A percentile compares a stretch with the other conserved stretches of the same genome.
These are phyloP conservation scores for Meliscaeva auricollis DNA, from an alignment of 2,888 invertebrate species.

Conservation along the genomic window DNA sequence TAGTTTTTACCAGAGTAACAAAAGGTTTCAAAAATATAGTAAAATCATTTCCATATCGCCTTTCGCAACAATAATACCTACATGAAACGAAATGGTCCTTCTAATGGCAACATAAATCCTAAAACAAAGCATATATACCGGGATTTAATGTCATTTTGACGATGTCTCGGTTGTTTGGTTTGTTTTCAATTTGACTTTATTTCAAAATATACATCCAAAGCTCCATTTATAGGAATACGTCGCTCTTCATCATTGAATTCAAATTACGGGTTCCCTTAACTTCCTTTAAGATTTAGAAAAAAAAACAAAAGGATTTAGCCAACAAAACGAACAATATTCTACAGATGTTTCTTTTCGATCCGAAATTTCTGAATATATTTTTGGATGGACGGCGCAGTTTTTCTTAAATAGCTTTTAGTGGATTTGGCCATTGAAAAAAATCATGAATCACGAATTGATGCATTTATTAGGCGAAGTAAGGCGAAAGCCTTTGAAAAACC, in stretches of 20 bases:
- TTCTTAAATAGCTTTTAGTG: background rate
- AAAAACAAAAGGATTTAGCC: background rate
- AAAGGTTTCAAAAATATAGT: too few species aligned
- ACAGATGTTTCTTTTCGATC: slow-evolving; percentile 45
- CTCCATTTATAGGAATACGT: slow-evolving; percentile 13
- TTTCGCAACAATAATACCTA: background rate
- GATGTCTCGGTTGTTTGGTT: slow-evolving; percentile 46
- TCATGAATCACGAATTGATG: slow-evolving; percentile 51
- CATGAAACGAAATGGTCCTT: slow-evolving; percentile 28
- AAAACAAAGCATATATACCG: slow-evolving; percentile 44
- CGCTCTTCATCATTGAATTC: slow-evolving; percentile 27
- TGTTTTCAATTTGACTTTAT: slow-evolving; percentile 65
- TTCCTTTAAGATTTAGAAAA: slow-evolving; percentile 5
- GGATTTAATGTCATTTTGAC: slow-evolving; percentile 38
- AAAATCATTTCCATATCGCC: too few species aligned
- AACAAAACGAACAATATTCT: slow-evolving; percentile 30
- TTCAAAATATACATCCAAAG: slow-evolving; percentile 27
- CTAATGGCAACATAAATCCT: slow-evolving; percentile 59
- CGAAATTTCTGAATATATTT: slow-evolving; percentile 27
- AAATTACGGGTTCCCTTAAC: slow-evolving; percentile 32
- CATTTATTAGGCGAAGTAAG: slow-evolving; percentile 21
- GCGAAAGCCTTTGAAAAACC: background rate
- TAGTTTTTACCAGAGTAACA: too few species aligned
- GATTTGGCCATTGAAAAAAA: slow-evolving; percentile 32
- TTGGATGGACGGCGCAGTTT: background rate